Base-by-base conservation (phyloP, 2,888 invertebrate genomes). In the Piscicola geometra region DNA sequence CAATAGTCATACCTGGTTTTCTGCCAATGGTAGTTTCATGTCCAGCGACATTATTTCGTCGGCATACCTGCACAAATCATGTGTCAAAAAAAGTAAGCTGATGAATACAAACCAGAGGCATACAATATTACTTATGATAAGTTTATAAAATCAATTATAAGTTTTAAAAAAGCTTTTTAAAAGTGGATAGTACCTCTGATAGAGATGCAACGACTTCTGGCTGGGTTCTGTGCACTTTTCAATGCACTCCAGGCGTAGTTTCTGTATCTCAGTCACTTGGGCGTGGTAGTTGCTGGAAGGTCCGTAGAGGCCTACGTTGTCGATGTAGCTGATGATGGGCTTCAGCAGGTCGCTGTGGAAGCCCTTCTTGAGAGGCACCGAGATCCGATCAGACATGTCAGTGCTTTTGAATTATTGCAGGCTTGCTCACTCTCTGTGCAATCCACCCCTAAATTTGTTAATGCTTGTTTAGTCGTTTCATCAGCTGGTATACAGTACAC, bases 31-130 rank as follows among this genome's bases (percentile, higher is more conserved):
- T 80, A 99, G 90, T 88, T 99, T 99, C 76, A 90, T 89, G 87
- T 98, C 97, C 84, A 99, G 88, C 12, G 93, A 91, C 80, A 90
- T 90, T 77, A 99, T 88, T 86, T 99, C 97, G 88, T 99, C 98
- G 88, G 95, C 94, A 87, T 99, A 99, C 82, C 97, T 97, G 86
- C 3, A n/a, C 41, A 56, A 56, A n/a, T n/a, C n/a, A n/a, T n/a
- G n/a, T n/a, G n/a, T n/a, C n/a, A n/a, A n/a, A n/a, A n/a, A n/a
- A n/a, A n/a, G n/a, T n/a, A n/a, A n/a, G n/a, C n/a, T n/a, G n/a
- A n/a, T n/a, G n/a, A n/a, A n/a, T n/a, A n/a, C n/a, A n/a, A n/a
- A n/a, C n/a, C n/a, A n/a, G n/a, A n/a, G n/a, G n/a, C n/a, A n/a
- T n/a, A n/a, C n/a, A n/a, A n/a, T n/a, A n/a, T n/a, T n/a, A n/a